Base-by-base conservation (phyloP, 2,797 vertebrate genomes). In the Leptatherina wallacei region DNA sequence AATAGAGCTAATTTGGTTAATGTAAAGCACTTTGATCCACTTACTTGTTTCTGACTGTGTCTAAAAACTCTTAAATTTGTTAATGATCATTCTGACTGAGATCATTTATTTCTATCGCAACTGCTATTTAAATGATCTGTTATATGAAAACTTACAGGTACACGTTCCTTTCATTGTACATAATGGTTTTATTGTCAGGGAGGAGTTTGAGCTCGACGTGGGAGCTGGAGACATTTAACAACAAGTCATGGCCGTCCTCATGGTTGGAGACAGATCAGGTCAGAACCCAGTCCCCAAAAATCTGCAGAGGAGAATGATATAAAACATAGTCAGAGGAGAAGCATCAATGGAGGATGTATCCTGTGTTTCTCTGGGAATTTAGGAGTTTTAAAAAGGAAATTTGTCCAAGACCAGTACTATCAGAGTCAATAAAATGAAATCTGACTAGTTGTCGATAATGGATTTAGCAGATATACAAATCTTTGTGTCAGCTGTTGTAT, bases 221-320 rank as follows among this genome's bases (percentile, higher is more conserved):
- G 20, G 76, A 81, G 54, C 40, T 78, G 71, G 2, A 2, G 0
- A 68, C 0, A 3, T 71, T 61, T 0, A 0, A 0, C 16, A 77
- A 2, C 6, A 74, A 2, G 0, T 1, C 0, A 0, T 2, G 1
- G 11, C n/a, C n/a, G 0, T 0, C 0, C 0, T 13, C 1, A 4
- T 16, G 0, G 2, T 70, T 35, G 3, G 64, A 0, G 1, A 63
- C 18, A 0, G 67, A 20, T 69, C 72, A 78, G 36, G 77, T 51
- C 79, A 85, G 61, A 58, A 80, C 69, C 86, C 83, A 88, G 13
- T 78, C 18, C 3, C 83, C 75, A 0, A 32, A 35, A 11, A 82
- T 6, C 84, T 88, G 61, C 38, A 51, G n/a, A 59, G 29, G 29
- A 14, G 30, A 4, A 40, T 18, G 14, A 9, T 3, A 13, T 11